phyloP scores from a whole-genome alignment of 2,113 vertebrate species.

The Aspiorhynchus laticeps region DNA sequence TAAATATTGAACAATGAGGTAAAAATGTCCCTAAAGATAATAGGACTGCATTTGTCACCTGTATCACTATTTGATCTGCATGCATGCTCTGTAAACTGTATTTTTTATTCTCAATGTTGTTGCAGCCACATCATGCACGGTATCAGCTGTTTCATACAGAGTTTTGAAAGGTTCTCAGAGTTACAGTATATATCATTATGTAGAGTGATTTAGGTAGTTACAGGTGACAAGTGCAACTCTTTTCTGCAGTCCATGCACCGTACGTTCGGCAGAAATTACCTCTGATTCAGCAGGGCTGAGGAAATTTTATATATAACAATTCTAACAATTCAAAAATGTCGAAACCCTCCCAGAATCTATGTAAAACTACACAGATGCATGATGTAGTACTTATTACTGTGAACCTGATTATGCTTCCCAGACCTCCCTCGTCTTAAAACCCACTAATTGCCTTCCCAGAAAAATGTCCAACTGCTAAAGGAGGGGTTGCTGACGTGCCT shows the following conservation, averaged over 20 bases:
- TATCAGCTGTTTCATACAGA: neutral
- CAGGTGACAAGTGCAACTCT: conserved; percentile 34
- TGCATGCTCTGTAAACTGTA: conserved; percentile 24
- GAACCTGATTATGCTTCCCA: conserved; percentile 42
- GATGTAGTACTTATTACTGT: conserved; percentile 32
- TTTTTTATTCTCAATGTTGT: neutral
- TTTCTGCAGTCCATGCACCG: neutral
- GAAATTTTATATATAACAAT: neutral
- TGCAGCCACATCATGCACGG: conserved; percentile 49
- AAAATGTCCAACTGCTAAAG: conserved; percentile 13
- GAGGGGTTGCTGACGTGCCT: conserved; percentile 38
- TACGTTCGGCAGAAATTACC: neutral
- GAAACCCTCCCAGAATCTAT: neutral
- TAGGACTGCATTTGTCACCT: conserved; percentile 10
- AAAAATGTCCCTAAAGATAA: conserved; percentile 22
- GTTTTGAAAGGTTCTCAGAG: conserved; percentile 20
- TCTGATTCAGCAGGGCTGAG: neutral
- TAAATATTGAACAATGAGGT: neutral
- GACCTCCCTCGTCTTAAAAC: neutral
- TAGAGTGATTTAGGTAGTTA: conserved; percentile 20
- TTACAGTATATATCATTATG: neutral
- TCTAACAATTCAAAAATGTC: neutral
- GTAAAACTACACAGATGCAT: conserved; percentile 42
- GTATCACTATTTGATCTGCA: conserved; percentile 35
- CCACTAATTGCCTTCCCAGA: neutral